Evolutionary conservation across 2,888 invertebrate genomes (phyloP).

Genomic region (Rapana venosa): DNA sequence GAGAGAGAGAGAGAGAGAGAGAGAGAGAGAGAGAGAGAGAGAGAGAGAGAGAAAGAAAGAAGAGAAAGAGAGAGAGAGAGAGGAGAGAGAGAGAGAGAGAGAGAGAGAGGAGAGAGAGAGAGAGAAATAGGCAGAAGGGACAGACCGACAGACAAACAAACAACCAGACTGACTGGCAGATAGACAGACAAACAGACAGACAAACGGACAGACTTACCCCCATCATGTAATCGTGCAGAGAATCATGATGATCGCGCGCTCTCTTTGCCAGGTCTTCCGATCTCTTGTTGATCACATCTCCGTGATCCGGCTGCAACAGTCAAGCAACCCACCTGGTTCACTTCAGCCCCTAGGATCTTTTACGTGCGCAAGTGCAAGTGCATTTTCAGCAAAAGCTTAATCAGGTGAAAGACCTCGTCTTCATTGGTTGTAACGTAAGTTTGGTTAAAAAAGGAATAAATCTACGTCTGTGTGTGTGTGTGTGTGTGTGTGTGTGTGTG

Average conservation of each 20-base stretch:
- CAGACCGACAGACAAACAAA: background rate
- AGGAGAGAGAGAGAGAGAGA: no score
- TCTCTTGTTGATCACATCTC: background rate
- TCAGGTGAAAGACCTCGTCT: no score
- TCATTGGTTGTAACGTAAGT: no score
- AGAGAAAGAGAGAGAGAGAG: no score
- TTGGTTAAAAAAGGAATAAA: background rate
- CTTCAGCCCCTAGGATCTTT: no score
- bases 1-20: no score
- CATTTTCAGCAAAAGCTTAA: no score
- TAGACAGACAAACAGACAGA: conserved; percentile 14
- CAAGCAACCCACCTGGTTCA: background rate
- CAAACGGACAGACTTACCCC: background rate
- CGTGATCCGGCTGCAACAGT: background rate
- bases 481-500: conserved; percentile 1
- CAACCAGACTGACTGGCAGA: background rate
- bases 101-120: no score
- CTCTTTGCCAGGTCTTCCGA: background rate
- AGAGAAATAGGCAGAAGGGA: background rate
- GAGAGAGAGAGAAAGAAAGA: no score
- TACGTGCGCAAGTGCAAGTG: no score
- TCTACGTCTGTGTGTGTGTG: background rate
- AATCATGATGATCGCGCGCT: background rate
- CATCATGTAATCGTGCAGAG: background rate
- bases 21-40: no score